Evolutionary conservation across 2,888 invertebrate species (phyloP).

Genomic region (Drosophila atripex): DNA sequence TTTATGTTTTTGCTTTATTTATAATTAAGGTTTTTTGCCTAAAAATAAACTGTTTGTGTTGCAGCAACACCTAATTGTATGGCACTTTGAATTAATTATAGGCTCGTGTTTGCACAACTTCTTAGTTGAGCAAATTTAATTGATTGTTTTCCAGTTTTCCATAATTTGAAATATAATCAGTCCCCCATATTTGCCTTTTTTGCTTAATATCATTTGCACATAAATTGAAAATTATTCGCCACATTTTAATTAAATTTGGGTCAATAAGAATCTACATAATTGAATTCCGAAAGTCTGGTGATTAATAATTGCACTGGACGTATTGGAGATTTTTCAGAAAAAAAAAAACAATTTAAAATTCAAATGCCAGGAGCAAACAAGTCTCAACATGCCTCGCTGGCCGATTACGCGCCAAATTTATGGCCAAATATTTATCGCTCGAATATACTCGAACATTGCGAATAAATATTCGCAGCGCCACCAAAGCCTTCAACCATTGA

Average conservation of each 20-base stretch:
- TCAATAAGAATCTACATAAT: slow-evolving; percentile 16
- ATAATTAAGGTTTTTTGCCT: not conserved
- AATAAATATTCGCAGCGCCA: slow-evolving; percentile 52
- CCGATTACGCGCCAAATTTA: slow-evolving; percentile 68
- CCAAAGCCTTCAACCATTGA: slow-evolving; percentile 25
- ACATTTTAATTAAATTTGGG: slow-evolving; percentile 6
- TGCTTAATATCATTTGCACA: slow-evolving; percentile 19
- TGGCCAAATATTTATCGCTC: slow-evolving; percentile 70
- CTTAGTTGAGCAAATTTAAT: not conserved
- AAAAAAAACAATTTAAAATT: slow-evolving; percentile 19
- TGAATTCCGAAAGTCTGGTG: slow-evolving; percentile 16
- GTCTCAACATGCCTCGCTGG: slow-evolving; percentile 35
- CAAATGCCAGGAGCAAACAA: slow-evolving; percentile 30
- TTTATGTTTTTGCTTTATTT: not conserved
- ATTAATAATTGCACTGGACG: slow-evolving; percentile 11
- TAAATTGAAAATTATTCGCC: slow-evolving; percentile 13
- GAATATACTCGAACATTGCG: slow-evolving; percentile 56
- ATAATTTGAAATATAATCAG: slow-evolving; percentile 25
- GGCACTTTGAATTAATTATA: not conserved
- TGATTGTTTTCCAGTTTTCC: slow-evolving; percentile 15
- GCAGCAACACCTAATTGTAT: not conserved
- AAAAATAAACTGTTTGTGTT: not conserved
- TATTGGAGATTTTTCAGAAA: not conserved
- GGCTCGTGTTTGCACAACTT: not conserved
- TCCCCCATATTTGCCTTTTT: slow-evolving; percentile 2